Evolutionary conservation across 2,113 vertebrate genomes (phyloP).

Genomic region (human (Homo sapiens)): DNA sequence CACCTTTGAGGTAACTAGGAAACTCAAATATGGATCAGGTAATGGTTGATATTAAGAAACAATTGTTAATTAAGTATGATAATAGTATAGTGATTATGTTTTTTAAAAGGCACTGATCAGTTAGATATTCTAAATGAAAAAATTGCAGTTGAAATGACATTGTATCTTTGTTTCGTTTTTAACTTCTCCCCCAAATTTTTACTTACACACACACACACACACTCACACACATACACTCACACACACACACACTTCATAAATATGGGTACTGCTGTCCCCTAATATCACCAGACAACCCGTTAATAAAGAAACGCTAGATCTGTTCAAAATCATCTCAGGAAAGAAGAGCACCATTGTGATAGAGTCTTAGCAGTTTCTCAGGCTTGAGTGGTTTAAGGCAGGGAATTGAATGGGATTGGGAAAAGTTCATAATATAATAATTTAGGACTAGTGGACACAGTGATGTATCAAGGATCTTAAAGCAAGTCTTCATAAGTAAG

Average conservation of each 20-base stretch:
- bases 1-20: slow-evolving; percentile 26
- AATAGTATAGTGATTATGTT: background rate
- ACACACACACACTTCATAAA: background rate
- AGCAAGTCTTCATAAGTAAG: slow-evolving; percentile 27
- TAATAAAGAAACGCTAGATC: slow-evolving; percentile 16
- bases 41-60: slow-evolving; percentile 30
- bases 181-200: background rate
- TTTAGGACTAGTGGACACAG: background rate
- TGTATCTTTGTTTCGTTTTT: background rate
- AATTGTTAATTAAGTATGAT: background rate
- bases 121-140: slow-evolving; percentile 11
- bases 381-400: background rate
- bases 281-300: background rate
- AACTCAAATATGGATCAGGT: background rate
- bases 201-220: background rate
- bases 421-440: background rate
- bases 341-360: background rate
- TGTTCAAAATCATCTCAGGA: slow-evolving; percentile 25
- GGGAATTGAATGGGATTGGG: background rate
- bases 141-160: background rate
- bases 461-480: background rate
- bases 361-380: background rate
- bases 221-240: background rate
- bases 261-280: background rate
- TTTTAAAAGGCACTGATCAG: background rate